phyloP scores from a whole-genome alignment of 2,797 vertebrate genomes.

The Lerista edwardsae region DNA sequence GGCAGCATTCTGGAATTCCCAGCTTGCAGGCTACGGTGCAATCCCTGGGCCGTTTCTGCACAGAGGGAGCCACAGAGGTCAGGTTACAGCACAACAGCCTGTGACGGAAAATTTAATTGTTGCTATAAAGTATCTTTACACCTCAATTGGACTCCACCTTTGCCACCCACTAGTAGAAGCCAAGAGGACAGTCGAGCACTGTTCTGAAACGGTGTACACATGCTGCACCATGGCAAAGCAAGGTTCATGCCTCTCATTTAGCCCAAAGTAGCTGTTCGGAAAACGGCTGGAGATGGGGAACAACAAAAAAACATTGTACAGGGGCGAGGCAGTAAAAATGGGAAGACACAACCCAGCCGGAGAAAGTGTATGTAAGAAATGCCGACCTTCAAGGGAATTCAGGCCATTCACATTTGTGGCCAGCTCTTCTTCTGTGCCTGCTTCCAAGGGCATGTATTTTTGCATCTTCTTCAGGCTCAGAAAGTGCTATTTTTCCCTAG shows the following conservation, averaged over 20 bases:
- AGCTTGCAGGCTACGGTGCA: conserved; percentile 29
- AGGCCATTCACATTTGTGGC: neutral
- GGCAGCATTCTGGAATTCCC: conserved; percentile 59
- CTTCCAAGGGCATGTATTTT: neutral
- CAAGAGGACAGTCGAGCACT: conserved; percentile 33
- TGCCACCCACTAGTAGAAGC: conserved; percentile 46
- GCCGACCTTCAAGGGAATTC: neutral
- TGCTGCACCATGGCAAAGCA: neutral
- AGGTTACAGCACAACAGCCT: neutral
- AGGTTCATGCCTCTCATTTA: too few relatives aligned
- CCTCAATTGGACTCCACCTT: conserved; percentile 40
- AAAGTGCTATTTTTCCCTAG: neutral
- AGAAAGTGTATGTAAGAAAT: neutral
- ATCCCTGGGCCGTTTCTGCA: neutral
- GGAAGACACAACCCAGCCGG: neutral
- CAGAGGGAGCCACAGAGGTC: conserved; percentile 23
- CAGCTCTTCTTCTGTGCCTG: neutral
- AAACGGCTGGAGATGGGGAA: neutral
- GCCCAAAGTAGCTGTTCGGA: neutral
- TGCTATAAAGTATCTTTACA: conserved; percentile 34
- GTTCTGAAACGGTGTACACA: neutral
- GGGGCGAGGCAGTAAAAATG: neutral
- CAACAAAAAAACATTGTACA: too few relatives aligned
- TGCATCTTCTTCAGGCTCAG: neutral
- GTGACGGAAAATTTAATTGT: conserved; percentile 3